Conservation (phyloP, 2,797 vertebrate species). For the Amblyopsis hoosieri region DNA sequence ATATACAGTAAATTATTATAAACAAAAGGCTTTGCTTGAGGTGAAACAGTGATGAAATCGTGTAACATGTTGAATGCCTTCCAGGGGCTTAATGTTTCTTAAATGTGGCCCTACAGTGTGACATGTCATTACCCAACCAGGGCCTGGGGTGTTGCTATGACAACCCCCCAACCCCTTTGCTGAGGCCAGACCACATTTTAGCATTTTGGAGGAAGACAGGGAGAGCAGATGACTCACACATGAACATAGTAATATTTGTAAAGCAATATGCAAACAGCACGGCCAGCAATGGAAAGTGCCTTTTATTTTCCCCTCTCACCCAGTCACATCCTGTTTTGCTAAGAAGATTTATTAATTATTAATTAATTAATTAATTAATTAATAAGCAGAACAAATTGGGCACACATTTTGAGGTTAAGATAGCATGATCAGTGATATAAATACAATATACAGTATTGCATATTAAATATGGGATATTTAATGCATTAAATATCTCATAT, state of each 20-base stretch:
- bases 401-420: no score
- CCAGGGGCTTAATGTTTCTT: constrained; percentile 45
- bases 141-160: constrained; percentile 63
- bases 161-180: constrained; percentile 38
- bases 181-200: constrained; percentile 17
- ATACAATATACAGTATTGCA: no score
- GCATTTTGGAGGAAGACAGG: not conserved
- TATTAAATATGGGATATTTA: no score
- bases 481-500: no score
- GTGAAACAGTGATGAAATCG: constrained; percentile 13
- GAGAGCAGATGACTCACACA: constrained; percentile 4
- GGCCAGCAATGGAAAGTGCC: constrained; percentile 19
- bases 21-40: constrained; percentile 12
- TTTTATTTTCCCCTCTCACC: constrained; percentile 9
- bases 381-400: no score
- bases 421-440: no score
- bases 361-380: no score
- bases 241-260: constrained; percentile 9
- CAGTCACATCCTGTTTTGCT: not conserved
- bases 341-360: no score
- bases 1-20: constrained; percentile 12
- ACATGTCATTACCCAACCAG: constrained; percentile 17
- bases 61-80: constrained; percentile 28
- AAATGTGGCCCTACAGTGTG: constrained; percentile 39
- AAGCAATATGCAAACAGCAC: constrained; percentile 25